These are phyloP conservation scores for Thamnophis sirtalis DNA, from an alignment of 2,113 vertebrate genomes.

Conservation along the genomic window DNA sequence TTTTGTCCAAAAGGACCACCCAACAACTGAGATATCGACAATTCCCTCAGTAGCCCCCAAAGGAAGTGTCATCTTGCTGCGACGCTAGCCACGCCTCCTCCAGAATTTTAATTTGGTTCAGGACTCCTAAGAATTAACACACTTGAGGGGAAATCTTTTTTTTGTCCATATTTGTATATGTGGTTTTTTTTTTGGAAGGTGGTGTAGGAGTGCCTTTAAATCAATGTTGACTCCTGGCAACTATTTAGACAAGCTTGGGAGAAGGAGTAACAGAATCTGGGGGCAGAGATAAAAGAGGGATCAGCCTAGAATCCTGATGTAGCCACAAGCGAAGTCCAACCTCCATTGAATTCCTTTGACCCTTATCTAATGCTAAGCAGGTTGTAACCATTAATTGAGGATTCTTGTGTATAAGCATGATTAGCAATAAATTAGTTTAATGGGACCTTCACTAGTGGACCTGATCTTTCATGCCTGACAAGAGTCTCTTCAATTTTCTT, in stretches of 20 bases:
- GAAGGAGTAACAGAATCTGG: background rate
- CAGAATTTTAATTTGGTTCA: background rate
- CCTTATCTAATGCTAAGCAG: background rate
- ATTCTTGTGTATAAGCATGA: background rate
- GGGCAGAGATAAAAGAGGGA: background rate
- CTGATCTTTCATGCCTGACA: background rate
- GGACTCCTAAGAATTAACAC: background rate
- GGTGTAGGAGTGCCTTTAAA: background rate
- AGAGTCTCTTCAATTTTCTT: background rate
- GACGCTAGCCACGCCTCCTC: too few species aligned
- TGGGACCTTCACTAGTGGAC: background rate
- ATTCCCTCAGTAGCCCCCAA: too few species aligned
- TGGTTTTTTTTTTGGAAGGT: background rate
- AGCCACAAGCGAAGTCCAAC: background rate
- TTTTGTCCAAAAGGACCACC: too few species aligned
- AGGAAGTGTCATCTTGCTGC: too few species aligned
- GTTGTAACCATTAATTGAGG: background rate
- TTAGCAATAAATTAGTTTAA: background rate
- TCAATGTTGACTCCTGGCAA: background rate
- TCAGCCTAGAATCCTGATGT: background rate
- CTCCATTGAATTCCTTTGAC: background rate
- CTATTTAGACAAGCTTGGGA: background rate
- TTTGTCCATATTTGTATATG: background rate
- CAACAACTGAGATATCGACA: too few species aligned
- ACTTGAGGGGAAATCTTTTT: background rate